Conservation (phyloP, 2,888 invertebrate species). For the Hyppa rectilinea region DNA sequence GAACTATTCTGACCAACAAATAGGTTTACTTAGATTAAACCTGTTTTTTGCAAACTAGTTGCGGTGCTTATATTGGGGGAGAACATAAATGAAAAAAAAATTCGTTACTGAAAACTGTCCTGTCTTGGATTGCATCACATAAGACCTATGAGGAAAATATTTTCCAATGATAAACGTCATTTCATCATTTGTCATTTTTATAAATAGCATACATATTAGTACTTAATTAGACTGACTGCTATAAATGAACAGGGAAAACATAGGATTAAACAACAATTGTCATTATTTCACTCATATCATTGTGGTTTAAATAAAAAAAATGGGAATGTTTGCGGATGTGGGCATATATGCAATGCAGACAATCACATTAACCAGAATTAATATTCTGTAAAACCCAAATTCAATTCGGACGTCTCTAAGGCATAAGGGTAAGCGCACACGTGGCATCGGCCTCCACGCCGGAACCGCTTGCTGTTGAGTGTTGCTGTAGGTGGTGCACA, state of each 20-base stretch:
- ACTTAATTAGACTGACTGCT: neutral
- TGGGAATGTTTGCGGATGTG: neutral
- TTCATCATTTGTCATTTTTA: neutral
- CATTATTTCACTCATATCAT: neutral
- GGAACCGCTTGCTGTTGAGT: too few species aligned
- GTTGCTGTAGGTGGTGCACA: too few species aligned
- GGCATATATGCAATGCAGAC: neutral
- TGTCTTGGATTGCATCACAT: neutral
- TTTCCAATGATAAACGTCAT: neutral
- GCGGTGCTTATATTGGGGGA: neutral
- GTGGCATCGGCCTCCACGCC: too few species aligned
- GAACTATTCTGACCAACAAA: too few species aligned
- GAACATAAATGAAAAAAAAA: neutral
- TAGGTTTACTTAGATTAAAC: too few species aligned
- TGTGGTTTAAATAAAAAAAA: neutral
- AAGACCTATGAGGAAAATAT: neutral
- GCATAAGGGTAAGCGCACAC: too few species aligned
- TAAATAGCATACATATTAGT: neutral
- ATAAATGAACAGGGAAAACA: conserved; percentile 8
- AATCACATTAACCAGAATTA: neutral
- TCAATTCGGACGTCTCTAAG: neutral
- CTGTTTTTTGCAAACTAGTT: neutral
- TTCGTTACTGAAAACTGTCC: neutral
- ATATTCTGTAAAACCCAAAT: neutral
- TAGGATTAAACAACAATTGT: neutral